phyloP scores from a whole-genome alignment of 1,140 invertebrate genomes.

The Uloborus diversus region DNA sequence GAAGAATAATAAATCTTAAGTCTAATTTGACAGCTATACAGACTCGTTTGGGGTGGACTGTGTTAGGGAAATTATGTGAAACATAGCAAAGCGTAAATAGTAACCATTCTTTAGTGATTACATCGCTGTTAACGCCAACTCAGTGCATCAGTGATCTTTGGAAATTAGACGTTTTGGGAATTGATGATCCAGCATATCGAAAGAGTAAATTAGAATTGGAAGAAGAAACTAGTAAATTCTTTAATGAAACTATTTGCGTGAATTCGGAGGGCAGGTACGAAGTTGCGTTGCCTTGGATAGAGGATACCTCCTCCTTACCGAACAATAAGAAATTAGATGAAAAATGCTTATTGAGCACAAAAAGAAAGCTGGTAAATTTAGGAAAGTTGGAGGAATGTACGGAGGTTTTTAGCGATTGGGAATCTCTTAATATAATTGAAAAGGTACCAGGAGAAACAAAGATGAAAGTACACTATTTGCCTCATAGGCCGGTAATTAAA shows the following conservation, averaged over 20 bases:
- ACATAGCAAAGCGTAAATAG: background rate
- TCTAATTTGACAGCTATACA: background rate
- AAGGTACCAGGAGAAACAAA: background rate
- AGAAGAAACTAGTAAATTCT: background rate
- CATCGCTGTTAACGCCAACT: background rate
- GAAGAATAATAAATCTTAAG: background rate
- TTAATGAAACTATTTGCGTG: background rate
- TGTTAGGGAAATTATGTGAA: background rate
- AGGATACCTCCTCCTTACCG: background rate
- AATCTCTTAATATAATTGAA: background rate
- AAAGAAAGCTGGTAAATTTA: background rate
- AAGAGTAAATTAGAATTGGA: constrained; percentile 3
- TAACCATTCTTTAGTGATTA: background rate
- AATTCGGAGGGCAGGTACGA: constrained; percentile 21
- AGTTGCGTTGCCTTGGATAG: background rate
- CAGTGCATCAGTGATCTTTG: background rate
- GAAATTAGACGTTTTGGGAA: constrained; percentile 14
- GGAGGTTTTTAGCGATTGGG: background rate
- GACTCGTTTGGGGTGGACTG: background rate
- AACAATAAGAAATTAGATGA: background rate
- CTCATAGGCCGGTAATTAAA: constrained; percentile 7
- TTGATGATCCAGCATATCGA: background rate
- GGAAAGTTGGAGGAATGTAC: background rate
- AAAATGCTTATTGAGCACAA: background rate
- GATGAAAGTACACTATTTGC: constrained; percentile 1